Evolutionary conservation across 2,113 vertebrate genomes (phyloP), one percentile per base, ranked within the genome.

Genomic region (Anser cygnoides): DNA sequence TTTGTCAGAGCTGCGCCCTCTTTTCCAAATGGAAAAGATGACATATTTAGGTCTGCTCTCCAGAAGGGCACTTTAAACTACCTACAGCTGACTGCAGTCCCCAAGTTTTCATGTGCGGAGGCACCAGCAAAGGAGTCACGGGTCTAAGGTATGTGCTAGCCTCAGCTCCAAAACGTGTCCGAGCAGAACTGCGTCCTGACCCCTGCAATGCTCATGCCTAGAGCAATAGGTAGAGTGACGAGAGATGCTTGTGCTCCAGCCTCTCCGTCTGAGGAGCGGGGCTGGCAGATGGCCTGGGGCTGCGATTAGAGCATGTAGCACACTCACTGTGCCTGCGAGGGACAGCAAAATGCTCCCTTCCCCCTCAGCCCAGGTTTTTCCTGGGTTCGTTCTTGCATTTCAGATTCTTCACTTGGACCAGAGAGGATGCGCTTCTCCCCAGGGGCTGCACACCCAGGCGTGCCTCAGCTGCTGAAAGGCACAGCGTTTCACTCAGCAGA

Each of bases 131-230:
- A 61, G 35, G 66, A 31, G 33, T 77, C 49, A 5, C 1, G 0
- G 29, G 33, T 33, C 52, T 33, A 29, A 79, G 67, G 10, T 29
- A 15, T 22, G 22, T 68, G 62, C 35, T 58, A 72, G n/a, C 50
- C 67, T 44, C 54, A 49, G 66, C 22, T 87, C 41, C 75, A 61
- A 46, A 26, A 33, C 0, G 0, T 21, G 58, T 57, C 39, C 2
- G 0, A 67, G 26, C 50, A 52, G 39, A 65, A 21, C 6, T 0
- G 37, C 3, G 0, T 43, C 33, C 63, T 15, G 62, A n/a, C 62
- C 29, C 0, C 14, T 0, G 1, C 31, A 18, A 50, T 9, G 2
- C 44, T 78, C 6, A 2, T 9, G 3, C 71, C 46, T 0, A 0
- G 28, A 41, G 57, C 13, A 0, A 2, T 18, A 52, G 46, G 37